phyloP scores from a whole-genome alignment of 2,113 vertebrate genomes.

The Scomber colias region DNA sequence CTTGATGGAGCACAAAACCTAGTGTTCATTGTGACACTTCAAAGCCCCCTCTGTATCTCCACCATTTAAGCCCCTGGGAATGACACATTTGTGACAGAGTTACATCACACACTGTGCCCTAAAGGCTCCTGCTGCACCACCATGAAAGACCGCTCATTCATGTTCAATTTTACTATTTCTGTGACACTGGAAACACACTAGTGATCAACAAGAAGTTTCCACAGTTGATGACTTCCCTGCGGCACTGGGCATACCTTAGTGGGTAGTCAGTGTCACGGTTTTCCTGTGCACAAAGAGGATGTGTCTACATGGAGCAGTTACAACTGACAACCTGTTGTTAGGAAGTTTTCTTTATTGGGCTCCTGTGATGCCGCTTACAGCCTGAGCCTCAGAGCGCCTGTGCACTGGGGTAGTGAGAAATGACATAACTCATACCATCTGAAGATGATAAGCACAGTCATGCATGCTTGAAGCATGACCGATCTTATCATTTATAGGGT shows the following conservation, averaged over 20 bases:
- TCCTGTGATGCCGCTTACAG: conserved; percentile 17
- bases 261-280: conserved; percentile 46
- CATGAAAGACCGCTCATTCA: conserved; percentile 74
- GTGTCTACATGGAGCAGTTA: conserved; percentile 39
- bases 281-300: conserved; percentile 50
- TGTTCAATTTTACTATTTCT: conserved; percentile 69
- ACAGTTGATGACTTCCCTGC: conserved; percentile 47
- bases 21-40: conserved; percentile 80
- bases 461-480: not conserved
- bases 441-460: conserved; percentile 28
- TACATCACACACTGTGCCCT: conserved; percentile 75
- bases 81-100: conserved; percentile 77
- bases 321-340: conserved; percentile 42
- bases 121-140: conserved; percentile 62
- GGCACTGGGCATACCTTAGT: conserved; percentile 32
- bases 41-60: conserved; percentile 75
- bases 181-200: conserved; percentile 52
- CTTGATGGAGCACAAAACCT: conserved; percentile 68
- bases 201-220: conserved; percentile 50
- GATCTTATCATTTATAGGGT: not conserved
- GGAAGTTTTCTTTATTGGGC: conserved; percentile 24
- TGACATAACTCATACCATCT: conserved; percentile 14
- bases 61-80: conserved; percentile 71
- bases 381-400: conserved; percentile 5
- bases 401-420: conserved; percentile 18